Conservation (phyloP, 1,140 invertebrate genomes). For the Aphelinus certus region DNA sequence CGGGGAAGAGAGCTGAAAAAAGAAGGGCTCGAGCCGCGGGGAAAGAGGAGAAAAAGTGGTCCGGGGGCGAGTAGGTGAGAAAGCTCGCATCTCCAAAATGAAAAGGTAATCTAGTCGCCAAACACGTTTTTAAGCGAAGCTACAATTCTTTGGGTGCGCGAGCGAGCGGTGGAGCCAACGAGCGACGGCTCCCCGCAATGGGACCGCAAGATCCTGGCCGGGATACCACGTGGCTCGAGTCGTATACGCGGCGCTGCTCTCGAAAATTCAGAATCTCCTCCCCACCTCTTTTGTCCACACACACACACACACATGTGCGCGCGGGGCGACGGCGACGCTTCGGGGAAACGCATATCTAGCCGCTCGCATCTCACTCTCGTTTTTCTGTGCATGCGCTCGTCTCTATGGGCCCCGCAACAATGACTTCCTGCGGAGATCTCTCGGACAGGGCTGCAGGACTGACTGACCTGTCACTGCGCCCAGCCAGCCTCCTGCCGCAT, state of each 20-base stretch:
- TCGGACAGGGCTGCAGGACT: neutral
- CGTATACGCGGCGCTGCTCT: constrained; percentile 37
- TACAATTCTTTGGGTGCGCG: constrained; percentile 36
- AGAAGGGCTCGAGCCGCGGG: neutral
- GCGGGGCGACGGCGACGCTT: neutral
- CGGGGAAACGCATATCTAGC: constrained; percentile 27
- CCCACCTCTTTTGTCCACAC: no score
- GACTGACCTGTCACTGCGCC: neutral
- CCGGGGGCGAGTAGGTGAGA: constrained; percentile 18
- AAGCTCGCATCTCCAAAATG: constrained; percentile 43
- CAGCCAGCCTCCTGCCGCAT: neutral
- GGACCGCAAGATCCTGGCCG: constrained; percentile 49
- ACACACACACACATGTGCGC: neutral
- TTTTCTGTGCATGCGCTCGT: neutral
- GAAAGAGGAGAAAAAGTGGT: constrained; percentile 4
- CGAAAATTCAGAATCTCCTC: constrained; percentile 28
- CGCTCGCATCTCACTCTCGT: neutral
- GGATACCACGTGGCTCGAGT: constrained; percentile 48
- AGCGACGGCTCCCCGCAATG: constrained; percentile 41
- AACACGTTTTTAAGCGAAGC: constrained; percentile 50
- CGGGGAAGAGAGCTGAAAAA: neutral
- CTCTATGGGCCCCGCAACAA: neutral
- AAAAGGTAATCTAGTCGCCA: constrained; percentile 52
- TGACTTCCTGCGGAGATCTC: constrained; percentile 26
- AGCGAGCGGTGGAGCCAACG: no score